A percentile compares a stretch with the other conserved stretches of the same genome.
Evolutionary conservation across 2,888 invertebrate species (phyloP).

Genomic region (Rhingia rostrata): DNA sequence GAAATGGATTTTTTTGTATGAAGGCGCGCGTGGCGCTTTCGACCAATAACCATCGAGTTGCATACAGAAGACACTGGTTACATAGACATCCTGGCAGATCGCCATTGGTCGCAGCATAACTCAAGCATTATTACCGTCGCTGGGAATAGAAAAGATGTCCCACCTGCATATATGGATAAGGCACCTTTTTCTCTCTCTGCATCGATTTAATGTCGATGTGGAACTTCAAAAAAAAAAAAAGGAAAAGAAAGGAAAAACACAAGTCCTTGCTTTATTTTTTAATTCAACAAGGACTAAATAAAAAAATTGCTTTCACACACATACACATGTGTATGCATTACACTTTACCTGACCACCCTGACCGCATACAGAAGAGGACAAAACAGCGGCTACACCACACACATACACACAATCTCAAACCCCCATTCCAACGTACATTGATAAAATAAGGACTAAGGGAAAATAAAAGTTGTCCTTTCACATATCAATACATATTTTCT

Average conservation of each 20-base stretch:
- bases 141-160: conserved; percentile 74
- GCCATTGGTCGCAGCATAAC: conserved; percentile 76
- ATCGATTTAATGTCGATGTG: conserved; percentile 69
- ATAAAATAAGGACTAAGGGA: conserved; percentile 60
- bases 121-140: conserved; percentile 74
- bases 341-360: conserved; percentile 68
- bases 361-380: conserved; percentile 52
- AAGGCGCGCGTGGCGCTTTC: conserved; percentile 67
- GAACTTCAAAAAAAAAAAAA: conserved; percentile 47
- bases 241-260: conserved; percentile 33
- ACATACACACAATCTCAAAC: conserved; percentile 2
- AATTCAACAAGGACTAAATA: conserved; percentile 67
- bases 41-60: conserved; percentile 76
- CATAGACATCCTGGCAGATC: conserved; percentile 76
- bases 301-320: conserved; percentile 55
- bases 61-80: conserved; percentile 76
- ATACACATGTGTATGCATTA: conserved; percentile 29
- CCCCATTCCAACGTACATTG: conserved; percentile 45
- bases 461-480: conserved; percentile 74
- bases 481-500: conserved; percentile 74
- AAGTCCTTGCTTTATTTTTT: conserved; percentile 66
- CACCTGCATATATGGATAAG: conserved; percentile 65
- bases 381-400: conserved; percentile 15
- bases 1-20: conserved; percentile 62
- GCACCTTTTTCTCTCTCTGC: conserved; percentile 50